phyloP scores from a whole-genome alignment of 2,797 vertebrate genomes.

The Sarcophilus harrisii region DNA sequence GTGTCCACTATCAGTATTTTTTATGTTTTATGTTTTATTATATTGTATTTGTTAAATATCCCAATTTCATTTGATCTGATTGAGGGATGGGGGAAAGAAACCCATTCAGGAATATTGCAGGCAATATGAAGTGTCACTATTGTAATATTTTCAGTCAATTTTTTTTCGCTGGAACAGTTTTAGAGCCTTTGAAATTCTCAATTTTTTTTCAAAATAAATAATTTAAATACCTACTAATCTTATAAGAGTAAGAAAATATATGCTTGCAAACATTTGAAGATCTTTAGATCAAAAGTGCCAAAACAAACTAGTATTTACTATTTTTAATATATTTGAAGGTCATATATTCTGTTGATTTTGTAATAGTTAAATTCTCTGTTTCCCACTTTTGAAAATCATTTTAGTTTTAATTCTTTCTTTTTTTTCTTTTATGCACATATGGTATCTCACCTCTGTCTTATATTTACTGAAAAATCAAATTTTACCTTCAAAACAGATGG shows the following conservation, averaged over 20 bases:
- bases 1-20: neutral
- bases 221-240: neutral
- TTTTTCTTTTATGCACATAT: neutral
- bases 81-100: too few species aligned
- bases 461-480: neutral
- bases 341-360: neutral
- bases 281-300: neutral
- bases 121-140: neutral
- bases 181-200: constrained; percentile 24
- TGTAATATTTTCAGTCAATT: neutral
- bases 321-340: constrained; percentile 26
- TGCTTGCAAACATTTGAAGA: constrained; percentile 49
- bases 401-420: neutral
- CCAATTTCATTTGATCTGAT: too few species aligned
- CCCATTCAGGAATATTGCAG: too few species aligned
- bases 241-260: constrained; percentile 14
- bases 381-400: neutral
- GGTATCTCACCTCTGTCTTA: constrained; percentile 4
- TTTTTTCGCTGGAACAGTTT: neutral
- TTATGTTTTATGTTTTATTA: too few species aligned
- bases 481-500: constrained; percentile 8
- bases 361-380: neutral
- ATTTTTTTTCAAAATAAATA: constrained; percentile 33
- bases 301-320: neutral
- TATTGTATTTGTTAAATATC: too few species aligned